Evolutionary conservation across 1,140 invertebrate genomes (phyloP), one percentile per base, ranked within the genome.

Genomic region (Listronotus oregonensis): DNA sequence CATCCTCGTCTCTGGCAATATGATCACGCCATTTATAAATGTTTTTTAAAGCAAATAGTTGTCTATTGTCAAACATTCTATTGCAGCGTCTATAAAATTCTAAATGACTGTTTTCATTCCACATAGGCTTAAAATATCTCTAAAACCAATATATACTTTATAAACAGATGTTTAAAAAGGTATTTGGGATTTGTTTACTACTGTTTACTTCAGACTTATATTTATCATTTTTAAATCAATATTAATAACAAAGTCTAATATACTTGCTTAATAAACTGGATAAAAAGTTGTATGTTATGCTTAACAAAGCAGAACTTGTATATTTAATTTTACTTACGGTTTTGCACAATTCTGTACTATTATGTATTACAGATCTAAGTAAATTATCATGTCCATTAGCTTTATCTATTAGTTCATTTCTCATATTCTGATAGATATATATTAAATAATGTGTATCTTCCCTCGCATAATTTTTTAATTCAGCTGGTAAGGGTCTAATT

Each of bases 381-480:
- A 94, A 73, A 75, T 94, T 92, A 6, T 82, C 83, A 21, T 86
- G 79, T 1, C 87, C 86, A 73, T 91, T 89, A 6, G 86, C 88
- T 18, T 80, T 77, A 10, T 90, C 83, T 1, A 94, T 79, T 15
- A 99, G 81, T 57, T 93, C 89, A 69, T 90, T 91, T 61, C 84
- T 87, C 77, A 99, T 81, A 8, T 84, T 78, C 55, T 96, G 90
- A 82, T 95, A 98, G 64, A 99, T 90, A 75, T 96, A 96, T 0
- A 99, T 83, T 54, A 99, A 82, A 80, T 95, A 98, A 80, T 98
- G 96, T 0, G 97, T 99, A 79, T 99, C 97, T 75, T 90, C 87
- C 31, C 96, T 83, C 0, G 97, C 97, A 82, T 99, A 99, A 58
- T 87, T 82, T 1, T 94, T 80, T 70, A 98, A 83, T 72, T 93